Percentiles rank a stretch among this genome's conserved stretches.
phyloP scores from a whole-genome alignment of 30 jellyfish, hydroid and myxozoan species.

The Hydractinia symbiolongicarpus region DNA sequence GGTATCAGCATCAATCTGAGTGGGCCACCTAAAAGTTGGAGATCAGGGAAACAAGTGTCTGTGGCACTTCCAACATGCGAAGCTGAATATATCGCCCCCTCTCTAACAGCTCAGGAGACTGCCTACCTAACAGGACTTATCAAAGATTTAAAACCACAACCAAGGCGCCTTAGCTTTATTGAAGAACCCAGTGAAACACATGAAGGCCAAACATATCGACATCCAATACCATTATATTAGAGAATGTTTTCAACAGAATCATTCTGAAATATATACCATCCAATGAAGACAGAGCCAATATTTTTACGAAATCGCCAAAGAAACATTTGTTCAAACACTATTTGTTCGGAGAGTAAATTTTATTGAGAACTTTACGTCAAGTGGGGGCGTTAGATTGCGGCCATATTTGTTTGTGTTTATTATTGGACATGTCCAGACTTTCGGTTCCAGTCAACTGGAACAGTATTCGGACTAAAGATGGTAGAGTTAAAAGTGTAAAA shows the following conservation, averaged over 20 bases:
- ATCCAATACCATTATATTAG: not conserved
- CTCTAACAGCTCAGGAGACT: not conserved
- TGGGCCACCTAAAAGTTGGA: not conserved
- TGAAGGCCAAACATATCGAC: not conserved
- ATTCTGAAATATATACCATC: too few relatives aligned
- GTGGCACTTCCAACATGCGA: conserved; percentile 8
- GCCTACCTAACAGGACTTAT: not conserved
- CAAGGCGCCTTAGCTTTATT: not conserved
- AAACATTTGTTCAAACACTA: too few relatives aligned
- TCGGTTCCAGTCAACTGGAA: too few relatives aligned
- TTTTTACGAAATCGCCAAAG: too few relatives aligned
- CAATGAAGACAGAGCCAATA: too few relatives aligned
- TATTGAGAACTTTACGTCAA: too few relatives aligned
- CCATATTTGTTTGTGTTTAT: too few relatives aligned
- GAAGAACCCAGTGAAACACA: not conserved
- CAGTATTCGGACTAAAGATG: too few relatives aligned
- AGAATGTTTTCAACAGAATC: not conserved
- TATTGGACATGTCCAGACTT: too few relatives aligned
- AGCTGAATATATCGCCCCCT: not conserved
- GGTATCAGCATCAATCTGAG: not conserved
- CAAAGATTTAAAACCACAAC: not conserved
- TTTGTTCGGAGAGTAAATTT: too few relatives aligned
- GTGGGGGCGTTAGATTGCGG: too few relatives aligned
- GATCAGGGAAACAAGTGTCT: not conserved
- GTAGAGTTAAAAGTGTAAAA: too few relatives aligned